phyloP scores from a whole-genome alignment of 2,797 vertebrate genomes.

The Philypnodon macrostomus region DNA sequence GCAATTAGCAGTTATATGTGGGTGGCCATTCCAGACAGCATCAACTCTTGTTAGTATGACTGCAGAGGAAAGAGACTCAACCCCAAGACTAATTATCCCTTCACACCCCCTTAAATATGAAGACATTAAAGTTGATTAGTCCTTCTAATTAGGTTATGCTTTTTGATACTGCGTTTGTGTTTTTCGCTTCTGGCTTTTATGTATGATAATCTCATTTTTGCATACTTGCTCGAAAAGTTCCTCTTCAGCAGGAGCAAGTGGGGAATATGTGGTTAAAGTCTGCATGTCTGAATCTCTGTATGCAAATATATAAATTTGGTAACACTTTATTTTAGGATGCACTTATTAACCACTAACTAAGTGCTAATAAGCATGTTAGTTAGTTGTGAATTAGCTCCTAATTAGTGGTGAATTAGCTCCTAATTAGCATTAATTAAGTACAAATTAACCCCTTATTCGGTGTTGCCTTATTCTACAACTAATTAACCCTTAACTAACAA shows the following conservation, averaged over 20 bases:
- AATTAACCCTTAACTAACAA: too few relatives aligned
- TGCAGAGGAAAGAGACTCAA: constrained; percentile 66
- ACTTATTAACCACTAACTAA: too few relatives aligned
- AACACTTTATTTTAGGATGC: constrained; percentile 1
- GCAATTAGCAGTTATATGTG: constrained; percentile 80
- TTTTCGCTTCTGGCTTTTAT: constrained; percentile 69
- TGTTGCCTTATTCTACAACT: too few relatives aligned
- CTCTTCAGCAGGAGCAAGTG: constrained; percentile 29
- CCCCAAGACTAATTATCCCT: constrained; percentile 70
- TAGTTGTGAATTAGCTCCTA: too few relatives aligned
- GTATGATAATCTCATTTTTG: constrained; percentile 62
- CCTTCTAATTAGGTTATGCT: constrained; percentile 81
- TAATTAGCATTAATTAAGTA: too few relatives aligned
- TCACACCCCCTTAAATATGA: constrained; percentile 76
- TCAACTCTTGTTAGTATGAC: constrained; percentile 74
- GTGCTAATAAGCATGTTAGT: too few relatives aligned
- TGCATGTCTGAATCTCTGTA: constrained; percentile 14
- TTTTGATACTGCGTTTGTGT: constrained; percentile 72
- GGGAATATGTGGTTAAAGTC: constrained; percentile 7
- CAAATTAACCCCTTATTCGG: too few relatives aligned
- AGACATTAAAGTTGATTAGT: constrained; percentile 82
- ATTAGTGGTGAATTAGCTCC: too few relatives aligned
- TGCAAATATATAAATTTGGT: constrained; percentile 10
- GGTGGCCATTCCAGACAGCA: constrained; percentile 74
- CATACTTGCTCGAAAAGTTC: constrained; percentile 53